A percentile compares a stretch with the other conserved stretches of the same genome.
These are phyloP conservation scores for Zaprionus ornatus DNA, from an alignment of 1,140 invertebrate genomes.

Conservation along the genomic window DNA sequence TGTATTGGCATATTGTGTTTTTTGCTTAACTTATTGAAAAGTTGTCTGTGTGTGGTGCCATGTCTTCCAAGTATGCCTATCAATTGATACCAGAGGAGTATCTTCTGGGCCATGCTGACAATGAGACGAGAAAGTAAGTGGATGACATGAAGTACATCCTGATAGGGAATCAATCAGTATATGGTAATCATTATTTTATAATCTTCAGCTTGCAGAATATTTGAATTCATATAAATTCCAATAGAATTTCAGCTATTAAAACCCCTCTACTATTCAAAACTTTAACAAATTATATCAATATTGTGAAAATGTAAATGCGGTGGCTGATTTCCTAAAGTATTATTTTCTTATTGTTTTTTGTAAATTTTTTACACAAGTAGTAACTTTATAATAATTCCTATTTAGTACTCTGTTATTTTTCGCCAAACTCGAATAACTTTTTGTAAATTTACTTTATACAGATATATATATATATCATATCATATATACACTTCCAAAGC, in stretches of 20 bases:
- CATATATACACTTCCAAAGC: not conserved
- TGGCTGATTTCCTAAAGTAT: too few relatives aligned
- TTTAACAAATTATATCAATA: too few relatives aligned
- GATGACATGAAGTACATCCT: too few relatives aligned
- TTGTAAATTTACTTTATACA: not conserved
- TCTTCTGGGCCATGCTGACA: constrained; percentile 34
- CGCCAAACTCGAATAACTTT: too few relatives aligned
- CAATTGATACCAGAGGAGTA: constrained; percentile 55
- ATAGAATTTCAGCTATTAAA: too few relatives aligned
- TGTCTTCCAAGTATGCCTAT: constrained; percentile 72
- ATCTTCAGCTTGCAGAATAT: too few relatives aligned
- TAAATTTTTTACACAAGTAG: not conserved
- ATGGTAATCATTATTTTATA: too few relatives aligned
- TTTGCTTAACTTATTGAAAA: not conserved
- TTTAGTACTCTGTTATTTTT: not conserved
- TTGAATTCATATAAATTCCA: too few relatives aligned
- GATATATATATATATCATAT: not conserved
- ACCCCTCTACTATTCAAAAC: too few relatives aligned
- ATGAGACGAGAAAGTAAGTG: constrained; percentile 39
- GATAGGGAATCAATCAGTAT: not conserved
- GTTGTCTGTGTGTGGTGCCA: constrained; percentile 11
- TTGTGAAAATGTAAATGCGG: too few relatives aligned
- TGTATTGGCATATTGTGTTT: not conserved
- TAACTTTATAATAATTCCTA: not conserved
- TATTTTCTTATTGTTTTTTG: too few relatives aligned